These are phyloP conservation scores for Sciurus carolinensis DNA, from an alignment of 2,797 vertebrate genomes.

Conservation along the genomic window DNA sequence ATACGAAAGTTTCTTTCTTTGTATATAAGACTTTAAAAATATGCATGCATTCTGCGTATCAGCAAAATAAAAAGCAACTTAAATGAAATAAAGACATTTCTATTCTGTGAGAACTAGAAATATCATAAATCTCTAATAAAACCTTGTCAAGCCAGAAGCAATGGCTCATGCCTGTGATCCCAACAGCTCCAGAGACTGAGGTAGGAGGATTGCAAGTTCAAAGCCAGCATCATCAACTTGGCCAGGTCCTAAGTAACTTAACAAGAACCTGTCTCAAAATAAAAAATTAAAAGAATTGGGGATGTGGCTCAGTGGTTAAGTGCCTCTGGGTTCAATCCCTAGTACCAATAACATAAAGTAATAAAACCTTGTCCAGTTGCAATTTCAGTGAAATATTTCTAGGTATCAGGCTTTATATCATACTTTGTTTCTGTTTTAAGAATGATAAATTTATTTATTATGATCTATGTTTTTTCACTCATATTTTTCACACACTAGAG, in stretches of 20 bases:
- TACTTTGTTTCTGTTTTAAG: neutral
- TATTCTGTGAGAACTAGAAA: neutral
- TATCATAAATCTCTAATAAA: conserved; percentile 25
- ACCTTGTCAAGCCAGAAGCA: neutral
- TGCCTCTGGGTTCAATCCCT: too few relatives aligned
- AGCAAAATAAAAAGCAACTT: neutral
- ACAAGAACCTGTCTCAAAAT: too few relatives aligned
- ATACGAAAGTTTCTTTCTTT: neutral
- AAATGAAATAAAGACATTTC: neutral
- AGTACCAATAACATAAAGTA: too few relatives aligned
- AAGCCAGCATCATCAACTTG: too few relatives aligned
- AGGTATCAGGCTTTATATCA: neutral
- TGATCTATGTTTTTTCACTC: neutral
- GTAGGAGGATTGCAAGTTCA: too few relatives aligned
- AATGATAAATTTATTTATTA: neutral
- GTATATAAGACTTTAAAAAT: conserved; percentile 2
- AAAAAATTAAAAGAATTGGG: too few relatives aligned
- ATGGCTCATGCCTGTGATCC: too few relatives aligned
- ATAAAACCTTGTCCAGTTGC: neutral
- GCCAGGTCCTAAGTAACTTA: too few relatives aligned
- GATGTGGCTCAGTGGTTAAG: too few relatives aligned
- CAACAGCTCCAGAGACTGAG: too few relatives aligned
- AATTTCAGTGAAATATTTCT: conserved; percentile 54
- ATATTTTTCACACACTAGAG: neutral
- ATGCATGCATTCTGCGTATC: conserved; percentile 3